Evolutionary conservation across 2,797 vertebrate species (phyloP).

Genomic region (Scyliorhinus canicula): DNA sequence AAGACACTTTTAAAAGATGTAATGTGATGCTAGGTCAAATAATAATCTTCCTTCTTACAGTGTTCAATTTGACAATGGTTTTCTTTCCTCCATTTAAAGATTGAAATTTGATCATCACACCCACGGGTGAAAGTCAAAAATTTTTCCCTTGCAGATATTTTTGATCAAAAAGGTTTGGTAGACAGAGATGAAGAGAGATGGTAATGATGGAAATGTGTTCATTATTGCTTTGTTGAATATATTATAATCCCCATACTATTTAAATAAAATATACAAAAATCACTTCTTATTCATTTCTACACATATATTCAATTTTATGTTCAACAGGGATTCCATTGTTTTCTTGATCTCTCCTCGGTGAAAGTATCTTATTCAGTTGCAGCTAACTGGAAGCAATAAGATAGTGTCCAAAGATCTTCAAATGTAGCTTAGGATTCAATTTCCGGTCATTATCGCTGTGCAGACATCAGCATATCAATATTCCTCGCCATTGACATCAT

Average conservation of each 20-base stretch:
- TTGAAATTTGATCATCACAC: neutral
- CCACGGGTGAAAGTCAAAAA: neutral
- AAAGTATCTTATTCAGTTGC: neutral
- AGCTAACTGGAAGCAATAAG: neutral
- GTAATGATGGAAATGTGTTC: neutral
- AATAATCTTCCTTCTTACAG: neutral
- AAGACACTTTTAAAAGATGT: neutral
- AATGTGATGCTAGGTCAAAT: neutral
- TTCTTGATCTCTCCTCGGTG: neutral
- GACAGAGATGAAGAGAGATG: neutral
- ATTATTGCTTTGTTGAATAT: neutral
- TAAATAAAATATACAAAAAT: neutral
- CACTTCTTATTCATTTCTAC: neutral
- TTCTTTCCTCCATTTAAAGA: neutral
- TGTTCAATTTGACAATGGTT: neutral
- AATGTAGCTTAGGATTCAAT: neutral
- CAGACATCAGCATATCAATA: slow-evolving; percentile 5
- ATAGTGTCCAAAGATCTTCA: neutral
- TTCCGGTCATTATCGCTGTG: neutral
- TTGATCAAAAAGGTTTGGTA: neutral
- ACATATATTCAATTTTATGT: neutral
- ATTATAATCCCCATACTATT: neutral
- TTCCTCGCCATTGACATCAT: neutral
- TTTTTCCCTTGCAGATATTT: neutral
- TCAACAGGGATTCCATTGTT: neutral